Evolutionary conservation across 2,888 invertebrate genomes (phyloP), one percentile per base, ranked within the genome.

Genomic region (Hypomecis punctinalis): DNA sequence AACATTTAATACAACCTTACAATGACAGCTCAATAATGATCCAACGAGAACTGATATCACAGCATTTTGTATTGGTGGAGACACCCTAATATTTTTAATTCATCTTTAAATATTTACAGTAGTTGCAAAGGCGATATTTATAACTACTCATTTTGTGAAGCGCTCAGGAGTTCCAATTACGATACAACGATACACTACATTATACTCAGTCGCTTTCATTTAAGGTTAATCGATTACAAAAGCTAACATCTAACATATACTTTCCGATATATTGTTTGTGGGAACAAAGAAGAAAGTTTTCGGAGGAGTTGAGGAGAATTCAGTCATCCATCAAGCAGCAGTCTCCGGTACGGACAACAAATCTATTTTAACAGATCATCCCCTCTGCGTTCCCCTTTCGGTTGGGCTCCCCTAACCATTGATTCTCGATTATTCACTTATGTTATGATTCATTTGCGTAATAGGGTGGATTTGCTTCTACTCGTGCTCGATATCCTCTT

Each of bases 41-140:
- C 84, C 84, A 87, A 86, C 82, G 79, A 85, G 83, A 89, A 90
- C 89, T 88, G 88, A 90, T 92, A 92, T 92, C 92, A 92, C 92
- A 92, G 92, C 90, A 88, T 88, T 91, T 90, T 86, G 82, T 86
- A 87, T 84, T 82, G 82, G 82, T 86, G 85, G 73, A 76, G 77
- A 78, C 83, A 84, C 83, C 85, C 74, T 81, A 76, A 77, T 78
- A 79, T 78, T 80, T 81, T 80, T 84, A 79, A 82, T 79, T 79
- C 71, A 70, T 70, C 67, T 61, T 74, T 70, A 76, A 70, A 72
- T 82, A 83, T 80, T 76, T 81, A 84, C 83, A 83, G 68, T 76
- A 76, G 64, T 72, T 74, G 75, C 76, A 73, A 78, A 79, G 77
- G 74, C 77, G 75, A 76, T 45, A 78, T 76, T 61, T 74, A 72